Evolutionary conservation across 2,888 invertebrate species (phyloP).

Genomic region (Timandra comae): DNA sequence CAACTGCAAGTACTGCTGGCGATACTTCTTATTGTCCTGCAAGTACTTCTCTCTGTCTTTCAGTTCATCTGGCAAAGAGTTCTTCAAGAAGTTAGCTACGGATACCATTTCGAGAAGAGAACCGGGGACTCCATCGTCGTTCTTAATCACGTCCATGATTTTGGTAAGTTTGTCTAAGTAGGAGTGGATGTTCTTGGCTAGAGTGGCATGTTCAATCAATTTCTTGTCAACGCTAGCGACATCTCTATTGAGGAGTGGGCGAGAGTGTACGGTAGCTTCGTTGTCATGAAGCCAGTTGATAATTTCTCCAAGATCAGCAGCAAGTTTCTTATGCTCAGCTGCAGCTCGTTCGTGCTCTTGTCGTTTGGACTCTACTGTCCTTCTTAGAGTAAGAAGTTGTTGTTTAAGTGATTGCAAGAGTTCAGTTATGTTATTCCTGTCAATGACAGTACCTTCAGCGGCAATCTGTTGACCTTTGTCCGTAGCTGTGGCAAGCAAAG

Average conservation of each 20-base stretch:
- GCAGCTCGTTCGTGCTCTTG: constrained; percentile 92
- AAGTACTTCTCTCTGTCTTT: constrained; percentile 89
- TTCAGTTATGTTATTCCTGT: constrained; percentile 91
- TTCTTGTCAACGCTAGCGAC: constrained; percentile 88
- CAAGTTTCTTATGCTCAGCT: constrained; percentile 91
- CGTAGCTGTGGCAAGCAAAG: constrained; percentile 88
- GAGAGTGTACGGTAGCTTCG: constrained; percentile 87
- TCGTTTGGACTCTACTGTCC: constrained; percentile 89
- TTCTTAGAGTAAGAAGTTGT: constrained; percentile 85
- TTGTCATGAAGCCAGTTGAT: constrained; percentile 89
- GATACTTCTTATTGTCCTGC: constrained; percentile 83
- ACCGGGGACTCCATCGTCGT: constrained; percentile 87
- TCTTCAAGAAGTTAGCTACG: constrained; percentile 86
- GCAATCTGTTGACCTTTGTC: constrained; percentile 96
- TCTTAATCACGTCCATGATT: constrained; percentile 82
- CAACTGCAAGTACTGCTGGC: constrained; percentile 85
- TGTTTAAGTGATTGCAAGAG: constrained; percentile 91
- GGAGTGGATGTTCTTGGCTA: constrained; percentile 82
- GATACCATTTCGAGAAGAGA: constrained; percentile 89
- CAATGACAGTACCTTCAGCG: constrained; percentile 90
- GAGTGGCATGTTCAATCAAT: constrained; percentile 83
- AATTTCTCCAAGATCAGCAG: constrained; percentile 87
- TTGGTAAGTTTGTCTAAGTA: constrained; percentile 82
- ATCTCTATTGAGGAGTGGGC: constrained; percentile 87
- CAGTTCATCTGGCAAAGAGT: constrained; percentile 87